These are phyloP conservation scores for Drosophila gunungcola DNA, from an alignment of 1,140 invertebrate genomes.

Conservation along the genomic window DNA sequence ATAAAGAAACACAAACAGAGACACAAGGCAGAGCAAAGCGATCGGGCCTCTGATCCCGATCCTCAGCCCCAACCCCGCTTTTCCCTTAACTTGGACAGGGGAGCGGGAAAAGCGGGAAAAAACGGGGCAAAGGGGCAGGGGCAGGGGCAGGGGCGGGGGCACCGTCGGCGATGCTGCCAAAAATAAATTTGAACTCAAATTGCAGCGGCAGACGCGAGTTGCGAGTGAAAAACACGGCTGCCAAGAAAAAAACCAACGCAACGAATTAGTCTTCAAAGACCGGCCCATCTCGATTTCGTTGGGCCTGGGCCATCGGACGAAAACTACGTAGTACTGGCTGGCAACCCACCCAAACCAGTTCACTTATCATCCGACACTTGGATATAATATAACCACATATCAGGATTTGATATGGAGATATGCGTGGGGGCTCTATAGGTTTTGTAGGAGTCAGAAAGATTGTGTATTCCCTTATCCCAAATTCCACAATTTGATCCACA, in stretches of 20 bases:
- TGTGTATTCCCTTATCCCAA: too few species aligned
- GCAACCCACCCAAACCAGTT: background rate
- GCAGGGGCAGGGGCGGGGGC: background rate
- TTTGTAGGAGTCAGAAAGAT: too few species aligned
- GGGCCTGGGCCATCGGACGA: constrained; percentile 9
- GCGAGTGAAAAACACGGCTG: constrained; percentile 57
- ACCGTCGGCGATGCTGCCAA: constrained; percentile 62
- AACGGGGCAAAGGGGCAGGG: constrained; percentile 12
- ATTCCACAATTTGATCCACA: too few species aligned
- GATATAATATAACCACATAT: too few species aligned
- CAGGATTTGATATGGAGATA: too few species aligned
- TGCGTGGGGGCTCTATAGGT: too few species aligned
- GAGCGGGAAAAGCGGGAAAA: constrained; percentile 1
- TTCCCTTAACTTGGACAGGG: constrained; percentile 3
- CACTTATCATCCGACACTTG: background rate
- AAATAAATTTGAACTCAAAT: constrained; percentile 83
- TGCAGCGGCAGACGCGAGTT: constrained; percentile 39
- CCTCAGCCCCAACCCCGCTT: constrained; percentile 12
- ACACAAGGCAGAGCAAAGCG: constrained; percentile 42
- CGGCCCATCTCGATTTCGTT: constrained; percentile 28
- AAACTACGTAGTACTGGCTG: background rate
- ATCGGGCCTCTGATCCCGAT: constrained; percentile 64
- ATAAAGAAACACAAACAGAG: constrained; percentile 43
- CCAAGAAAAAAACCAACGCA: constrained; percentile 77
- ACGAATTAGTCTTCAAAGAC: constrained; percentile 60